phyloP scores from a whole-genome alignment of 1,140 invertebrate species.

The Chrysomallon squamiferum region DNA sequence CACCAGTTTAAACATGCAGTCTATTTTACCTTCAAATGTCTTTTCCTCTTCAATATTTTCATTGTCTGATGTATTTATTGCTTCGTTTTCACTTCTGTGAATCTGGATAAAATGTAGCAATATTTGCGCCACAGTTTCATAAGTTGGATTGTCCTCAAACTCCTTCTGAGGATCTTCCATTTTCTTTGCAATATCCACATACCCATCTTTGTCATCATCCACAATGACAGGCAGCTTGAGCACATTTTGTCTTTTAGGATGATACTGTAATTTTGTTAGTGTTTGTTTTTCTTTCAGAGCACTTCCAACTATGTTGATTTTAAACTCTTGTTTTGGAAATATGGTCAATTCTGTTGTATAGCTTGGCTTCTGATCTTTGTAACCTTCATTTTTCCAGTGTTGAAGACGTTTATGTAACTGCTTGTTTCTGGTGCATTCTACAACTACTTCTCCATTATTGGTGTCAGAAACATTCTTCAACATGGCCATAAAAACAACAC shows the following conservation, averaged over 20 bases:
- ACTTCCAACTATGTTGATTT: neutral
- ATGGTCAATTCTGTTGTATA: neutral
- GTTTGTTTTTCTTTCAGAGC: neutral
- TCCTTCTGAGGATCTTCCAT: neutral
- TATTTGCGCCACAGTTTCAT: conserved; percentile 3
- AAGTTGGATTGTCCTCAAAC: neutral
- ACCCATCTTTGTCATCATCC: conserved; percentile 1
- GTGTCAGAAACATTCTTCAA: neutral
- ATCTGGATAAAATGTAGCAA: neutral
- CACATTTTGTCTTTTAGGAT: conserved; percentile 1
- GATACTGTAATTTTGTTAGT: neutral
- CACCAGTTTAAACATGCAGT: no score
- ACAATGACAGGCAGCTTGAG: neutral
- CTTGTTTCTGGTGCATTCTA: conserved; percentile 12
- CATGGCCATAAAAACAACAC: conserved; percentile 7
- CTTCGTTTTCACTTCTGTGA: neutral
- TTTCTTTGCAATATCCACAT: neutral
- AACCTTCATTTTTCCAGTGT: conserved; percentile 15
- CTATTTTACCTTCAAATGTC: neutral
- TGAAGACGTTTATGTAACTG: conserved; percentile 9
- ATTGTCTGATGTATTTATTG: neutral
- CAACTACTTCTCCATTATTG: conserved; percentile 13
- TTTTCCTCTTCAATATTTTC: neutral
- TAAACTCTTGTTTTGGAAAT: conserved; percentile 12
- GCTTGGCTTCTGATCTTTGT: conserved; percentile 13